A percentile compares a stretch with the other conserved stretches of the same genome.
phyloP scores from a whole-genome alignment of 2,113 vertebrate genomes.

The Python bivittatus region DNA sequence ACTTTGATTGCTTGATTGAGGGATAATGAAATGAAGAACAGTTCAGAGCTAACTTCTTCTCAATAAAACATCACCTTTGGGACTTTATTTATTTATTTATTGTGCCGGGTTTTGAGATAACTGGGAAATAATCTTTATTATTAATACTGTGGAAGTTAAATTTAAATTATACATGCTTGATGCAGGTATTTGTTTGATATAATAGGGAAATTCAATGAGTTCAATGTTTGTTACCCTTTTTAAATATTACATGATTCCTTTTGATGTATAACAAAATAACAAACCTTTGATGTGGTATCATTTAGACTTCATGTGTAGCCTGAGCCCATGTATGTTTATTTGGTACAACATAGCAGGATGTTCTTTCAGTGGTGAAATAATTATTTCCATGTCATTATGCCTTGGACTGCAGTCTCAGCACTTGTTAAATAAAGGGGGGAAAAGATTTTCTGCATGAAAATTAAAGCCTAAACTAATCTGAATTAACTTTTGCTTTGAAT shows the following conservation, averaged over 20 bases:
- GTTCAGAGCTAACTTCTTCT: conserved; percentile 70
- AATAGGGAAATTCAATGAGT: background rate
- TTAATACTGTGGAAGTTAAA: conserved; percentile 56
- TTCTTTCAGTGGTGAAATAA: background rate
- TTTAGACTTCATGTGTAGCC: background rate
- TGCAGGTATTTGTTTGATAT: background rate
- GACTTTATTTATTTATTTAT: conserved; percentile 33
- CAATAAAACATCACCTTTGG: conserved; percentile 46
- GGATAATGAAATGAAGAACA: conserved; percentile 73
- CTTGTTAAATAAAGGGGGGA: background rate
- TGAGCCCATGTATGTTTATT: background rate
- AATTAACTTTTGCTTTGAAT: background rate
- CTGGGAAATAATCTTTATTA: conserved; percentile 55
- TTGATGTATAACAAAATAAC: background rate
- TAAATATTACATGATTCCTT: background rate
- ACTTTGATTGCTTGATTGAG: conserved; percentile 79
- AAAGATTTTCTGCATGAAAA: background rate
- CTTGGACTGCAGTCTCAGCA: background rate
- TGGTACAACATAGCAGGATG: background rate
- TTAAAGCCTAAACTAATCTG: background rate
- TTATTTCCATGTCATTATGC: background rate
- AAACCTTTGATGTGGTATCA: background rate
- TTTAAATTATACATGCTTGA: conserved; percentile 30
- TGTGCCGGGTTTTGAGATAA: conserved; percentile 61
- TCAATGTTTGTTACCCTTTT: background rate